A percentile compares a stretch with the other conserved stretches of the same genome.
Conservation (phyloP, 2,888 invertebrate species). For the Gryllus longicercus region DNA sequence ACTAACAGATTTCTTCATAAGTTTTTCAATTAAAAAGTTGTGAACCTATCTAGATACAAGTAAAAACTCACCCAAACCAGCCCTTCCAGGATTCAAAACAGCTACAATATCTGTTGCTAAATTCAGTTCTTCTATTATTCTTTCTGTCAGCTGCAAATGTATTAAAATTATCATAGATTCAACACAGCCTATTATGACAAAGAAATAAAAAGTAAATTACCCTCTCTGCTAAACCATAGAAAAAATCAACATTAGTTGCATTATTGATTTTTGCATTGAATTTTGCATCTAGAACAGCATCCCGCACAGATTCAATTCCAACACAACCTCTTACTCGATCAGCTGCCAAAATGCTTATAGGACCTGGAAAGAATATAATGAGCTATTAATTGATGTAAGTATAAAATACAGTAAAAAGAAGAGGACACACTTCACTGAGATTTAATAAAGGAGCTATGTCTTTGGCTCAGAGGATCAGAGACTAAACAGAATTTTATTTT, state of each 20-base stretch:
- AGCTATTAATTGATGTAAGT: not conserved
- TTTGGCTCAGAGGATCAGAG: no score
- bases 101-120: slow-evolving; percentile 48
- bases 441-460: no score
- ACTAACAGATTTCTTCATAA: not conserved
- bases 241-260: slow-evolving; percentile 39
- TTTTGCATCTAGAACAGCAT: slow-evolving; percentile 54
- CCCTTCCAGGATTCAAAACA: slow-evolving; percentile 54
- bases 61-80: slow-evolving; percentile 50
- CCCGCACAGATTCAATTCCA: slow-evolving; percentile 52
- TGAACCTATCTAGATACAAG: no score
- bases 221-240: slow-evolving; percentile 38
- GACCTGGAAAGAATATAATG: slow-evolving; percentile 39
- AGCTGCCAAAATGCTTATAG: slow-evolving; percentile 43
- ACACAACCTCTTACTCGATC: slow-evolving; percentile 47
- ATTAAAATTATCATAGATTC: slow-evolving; percentile 39
- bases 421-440: no score
- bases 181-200: slow-evolving; percentile 27
- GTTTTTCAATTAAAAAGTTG: no score
- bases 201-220: slow-evolving; percentile 36
- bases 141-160: slow-evolving; percentile 40
- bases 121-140: slow-evolving; percentile 38
- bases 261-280: slow-evolving; percentile 51
- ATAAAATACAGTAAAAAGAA: not conserved
- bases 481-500: no score